Conservation (phyloP, 2,888 invertebrate genomes). For the Punctoribates punctum region DNA sequence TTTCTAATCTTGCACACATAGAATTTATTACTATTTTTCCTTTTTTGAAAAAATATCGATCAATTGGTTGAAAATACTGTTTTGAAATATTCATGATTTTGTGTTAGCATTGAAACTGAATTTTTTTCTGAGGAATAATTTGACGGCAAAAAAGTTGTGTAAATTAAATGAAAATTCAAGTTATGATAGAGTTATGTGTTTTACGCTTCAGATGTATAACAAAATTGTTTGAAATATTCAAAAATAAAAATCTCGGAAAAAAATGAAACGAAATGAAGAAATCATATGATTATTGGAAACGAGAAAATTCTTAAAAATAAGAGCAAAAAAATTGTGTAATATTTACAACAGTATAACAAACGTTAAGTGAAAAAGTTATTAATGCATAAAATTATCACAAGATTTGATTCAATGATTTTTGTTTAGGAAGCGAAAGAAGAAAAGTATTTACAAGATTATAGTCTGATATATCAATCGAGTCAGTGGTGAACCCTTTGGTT, state of each 20-base stretch:
- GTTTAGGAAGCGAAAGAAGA: neutral
- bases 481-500: neutral
- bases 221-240: neutral
- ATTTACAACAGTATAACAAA: neutral
- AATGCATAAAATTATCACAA: neutral
- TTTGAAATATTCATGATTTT: no score
- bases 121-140: no score
- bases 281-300: neutral
- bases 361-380: neutral
- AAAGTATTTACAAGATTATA: neutral
- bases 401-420: constrained; percentile 1
- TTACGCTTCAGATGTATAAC: neutral
- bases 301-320: neutral
- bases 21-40: no score
- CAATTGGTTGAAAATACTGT: no score
- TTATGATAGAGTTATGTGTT: no score
- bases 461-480: neutral
- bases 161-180: no score
- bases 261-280: neutral
- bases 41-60: no score
- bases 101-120: no score
- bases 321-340: neutral
- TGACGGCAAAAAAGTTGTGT: no score
- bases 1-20: no score
- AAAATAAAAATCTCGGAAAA: neutral